These are phyloP conservation scores for Montifringilla adamsi DNA, from an alignment of 2,113 vertebrate species.

Conservation along the genomic window DNA sequence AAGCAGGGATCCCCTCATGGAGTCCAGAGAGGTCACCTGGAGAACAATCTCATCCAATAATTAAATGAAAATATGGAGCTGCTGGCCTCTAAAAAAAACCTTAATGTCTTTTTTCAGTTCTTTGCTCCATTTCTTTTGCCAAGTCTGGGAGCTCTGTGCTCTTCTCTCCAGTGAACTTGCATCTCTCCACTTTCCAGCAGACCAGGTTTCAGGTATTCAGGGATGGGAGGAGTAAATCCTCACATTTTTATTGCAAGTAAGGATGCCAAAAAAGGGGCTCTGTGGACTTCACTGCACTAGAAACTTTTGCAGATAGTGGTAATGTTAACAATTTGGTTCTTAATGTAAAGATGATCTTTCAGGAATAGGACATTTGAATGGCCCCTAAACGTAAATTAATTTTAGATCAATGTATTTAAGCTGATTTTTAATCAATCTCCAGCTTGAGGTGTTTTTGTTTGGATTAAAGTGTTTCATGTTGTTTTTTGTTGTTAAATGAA, in stretches of 20 bases:
- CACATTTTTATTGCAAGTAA: not conserved
- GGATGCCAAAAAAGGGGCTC: not conserved
- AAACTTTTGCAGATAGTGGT: not conserved
- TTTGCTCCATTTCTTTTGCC: not conserved
- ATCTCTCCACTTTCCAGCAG: not conserved
- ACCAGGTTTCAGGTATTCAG: not conserved
- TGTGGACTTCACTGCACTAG: not conserved
- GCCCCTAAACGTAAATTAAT: not conserved
- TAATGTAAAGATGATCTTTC: not conserved
- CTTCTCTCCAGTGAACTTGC: not conserved
- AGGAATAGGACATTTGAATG: not conserved
- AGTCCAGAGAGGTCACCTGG: not conserved
- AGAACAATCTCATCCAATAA: not conserved
- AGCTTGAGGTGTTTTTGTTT: not conserved
- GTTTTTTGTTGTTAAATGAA: not conserved
- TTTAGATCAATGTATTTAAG: not conserved
- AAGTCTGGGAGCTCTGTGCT: not conserved
- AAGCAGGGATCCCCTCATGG: accelerated
- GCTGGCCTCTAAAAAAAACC: not conserved
- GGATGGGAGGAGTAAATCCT: not conserved
- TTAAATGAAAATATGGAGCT: not conserved
- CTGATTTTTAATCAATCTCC: not conserved
- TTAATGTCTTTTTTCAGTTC: not conserved
- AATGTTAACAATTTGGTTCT: not conserved
- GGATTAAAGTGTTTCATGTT: not conserved